Evolutionary conservation across 2,888 invertebrate species (phyloP).

Genomic region (Tuberolachnus salignus): DNA sequence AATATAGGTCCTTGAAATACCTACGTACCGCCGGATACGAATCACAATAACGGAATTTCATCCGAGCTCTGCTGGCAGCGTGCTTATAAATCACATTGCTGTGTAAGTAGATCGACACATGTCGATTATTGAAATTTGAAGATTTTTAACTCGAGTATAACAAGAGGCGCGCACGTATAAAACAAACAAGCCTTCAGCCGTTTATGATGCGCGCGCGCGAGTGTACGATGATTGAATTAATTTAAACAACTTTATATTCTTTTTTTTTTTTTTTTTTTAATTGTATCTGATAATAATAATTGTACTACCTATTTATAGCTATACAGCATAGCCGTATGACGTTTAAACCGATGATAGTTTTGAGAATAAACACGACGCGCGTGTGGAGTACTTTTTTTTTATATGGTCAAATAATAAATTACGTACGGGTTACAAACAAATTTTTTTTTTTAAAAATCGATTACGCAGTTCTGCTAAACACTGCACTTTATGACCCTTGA

Average conservation of each 20-base stretch:
- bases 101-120: neutral
- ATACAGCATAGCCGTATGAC: too few species aligned
- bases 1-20: constrained; percentile 37
- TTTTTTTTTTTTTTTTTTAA: too few species aligned
- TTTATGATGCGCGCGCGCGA: neutral
- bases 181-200: neutral
- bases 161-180: neutral
- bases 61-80: neutral
- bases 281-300: too few species aligned
- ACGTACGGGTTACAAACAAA: neutral
- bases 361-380: neutral
- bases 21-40: neutral
- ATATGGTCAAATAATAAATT: neutral
- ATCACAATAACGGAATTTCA: constrained; percentile 24
- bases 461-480: too few species aligned
- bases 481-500: neutral
- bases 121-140: constrained; percentile 30
- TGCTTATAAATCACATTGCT: constrained; percentile 3
- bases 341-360: neutral
- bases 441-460: too few species aligned
- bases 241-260: neutral
- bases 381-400: neutral
- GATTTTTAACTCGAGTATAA: neutral
- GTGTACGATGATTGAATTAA: neutral
- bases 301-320: too few species aligned